Evolutionary conservation across 2,797 vertebrate genomes (phyloP), one percentile per base, ranked within the genome.

Genomic region (Syndactyla subalaris): DNA sequence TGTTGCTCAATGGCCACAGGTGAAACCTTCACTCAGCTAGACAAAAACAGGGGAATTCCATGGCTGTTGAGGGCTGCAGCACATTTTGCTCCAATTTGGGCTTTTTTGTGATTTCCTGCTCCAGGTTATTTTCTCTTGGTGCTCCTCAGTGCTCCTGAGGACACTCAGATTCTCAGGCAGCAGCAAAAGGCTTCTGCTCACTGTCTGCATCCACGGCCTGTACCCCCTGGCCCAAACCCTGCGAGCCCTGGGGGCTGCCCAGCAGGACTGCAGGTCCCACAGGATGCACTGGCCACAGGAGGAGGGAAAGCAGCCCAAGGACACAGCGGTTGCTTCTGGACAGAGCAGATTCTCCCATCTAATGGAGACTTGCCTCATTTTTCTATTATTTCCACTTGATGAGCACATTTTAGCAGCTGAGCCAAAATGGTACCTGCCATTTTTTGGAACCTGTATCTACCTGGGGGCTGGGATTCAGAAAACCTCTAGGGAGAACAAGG

Each of bases 321-420:
- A 29, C 8, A 34, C 45, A 3, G 18, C 24, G 46, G 21, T 29
- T 39, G 48, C 48, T 82, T 45, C 49, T 79, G 45, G 30, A 7
- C 49, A 55, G n/a, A 59, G 17, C 14, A 46, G 30, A 12, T n/a
- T 82, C 58, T 78, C 41, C 22, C 15, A 19, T 23, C 38, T 45
- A 1, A 36, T 1, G 3, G 38, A 54, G 6, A 4, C 4, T 55
- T 27, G 10, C 14, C 65, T 46, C 10, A 0, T 41, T 43, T 34
- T 74, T 70, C 48, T 65, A 21, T 27, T 58, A 8, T 67, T 87
- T 83, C 76, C 32, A 29, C 21, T 30, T 14, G 15, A 15, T 55
- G 13, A 84, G 6, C 39, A 14, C 23, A 52, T 82, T 62, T 45
- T 34, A 62, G 48, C 46, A 51, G n/a, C 22, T 34, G 26, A 74